phyloP scores from a whole-genome alignment of 2,113 vertebrate genomes.

The Notothenia rossii region DNA sequence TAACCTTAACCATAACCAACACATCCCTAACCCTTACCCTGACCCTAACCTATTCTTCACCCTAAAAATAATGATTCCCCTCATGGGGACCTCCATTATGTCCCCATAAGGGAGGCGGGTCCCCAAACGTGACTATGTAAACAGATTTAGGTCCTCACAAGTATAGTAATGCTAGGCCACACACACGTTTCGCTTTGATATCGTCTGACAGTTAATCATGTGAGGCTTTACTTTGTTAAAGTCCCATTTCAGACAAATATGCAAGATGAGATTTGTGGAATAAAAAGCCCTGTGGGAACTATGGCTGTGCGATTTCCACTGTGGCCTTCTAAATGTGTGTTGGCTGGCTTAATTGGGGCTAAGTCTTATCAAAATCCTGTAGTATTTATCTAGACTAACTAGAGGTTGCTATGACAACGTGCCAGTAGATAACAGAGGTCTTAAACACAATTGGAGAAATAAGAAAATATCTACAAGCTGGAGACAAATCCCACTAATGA shows the following conservation, averaged over 20 bases:
- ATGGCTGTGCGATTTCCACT: constrained; percentile 50
- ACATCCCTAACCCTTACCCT: no score
- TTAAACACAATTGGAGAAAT: constrained; percentile 62
- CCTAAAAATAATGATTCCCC: no score
- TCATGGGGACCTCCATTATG: no score
- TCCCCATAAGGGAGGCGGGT: no score
- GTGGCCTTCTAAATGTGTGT: constrained; percentile 73
- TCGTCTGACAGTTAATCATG: constrained; percentile 65
- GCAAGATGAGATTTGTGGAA: constrained; percentile 58
- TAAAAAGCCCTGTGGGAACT: constrained; percentile 61
- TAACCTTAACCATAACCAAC: no score
- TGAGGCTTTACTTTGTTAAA: constrained; percentile 66
- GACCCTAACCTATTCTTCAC: no score
- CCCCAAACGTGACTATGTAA: no score
- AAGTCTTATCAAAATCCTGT: constrained; percentile 75
- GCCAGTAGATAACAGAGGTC: constrained; percentile 56
- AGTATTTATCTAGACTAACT: constrained; percentile 71
- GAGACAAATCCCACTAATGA: constrained; percentile 60
- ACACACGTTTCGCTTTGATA: constrained; percentile 51
- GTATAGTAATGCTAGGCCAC: neutral
- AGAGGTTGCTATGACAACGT: constrained; percentile 69
- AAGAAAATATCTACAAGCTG: constrained; percentile 42
- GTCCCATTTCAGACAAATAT: constrained; percentile 62
- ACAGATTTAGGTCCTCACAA: no score
- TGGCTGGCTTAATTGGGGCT: constrained; percentile 74